Evolutionary conservation across 2,797 vertebrate genomes (phyloP).

Genomic region (Coregonus ussuriensis): DNA sequence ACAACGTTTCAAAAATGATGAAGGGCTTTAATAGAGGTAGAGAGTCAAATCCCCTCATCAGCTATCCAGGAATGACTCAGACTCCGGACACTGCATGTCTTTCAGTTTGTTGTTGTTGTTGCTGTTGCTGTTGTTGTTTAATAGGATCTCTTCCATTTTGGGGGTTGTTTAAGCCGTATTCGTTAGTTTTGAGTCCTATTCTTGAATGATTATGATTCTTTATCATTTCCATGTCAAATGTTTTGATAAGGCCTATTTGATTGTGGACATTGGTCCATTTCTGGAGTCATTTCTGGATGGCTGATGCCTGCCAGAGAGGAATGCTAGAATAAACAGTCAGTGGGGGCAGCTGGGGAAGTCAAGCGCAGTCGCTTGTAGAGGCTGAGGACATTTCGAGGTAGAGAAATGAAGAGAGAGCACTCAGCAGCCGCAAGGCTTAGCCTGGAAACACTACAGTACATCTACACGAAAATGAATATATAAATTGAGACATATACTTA

Average conservation of each 20-base stretch:
- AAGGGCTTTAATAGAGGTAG: slow-evolving; percentile 27
- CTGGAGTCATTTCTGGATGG: slow-evolving; percentile 37
- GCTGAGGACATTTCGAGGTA: slow-evolving; percentile 17
- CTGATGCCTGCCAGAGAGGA: slow-evolving; percentile 37
- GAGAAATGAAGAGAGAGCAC: slow-evolving; percentile 13
- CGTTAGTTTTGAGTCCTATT: neutral
- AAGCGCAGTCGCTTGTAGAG: slow-evolving; percentile 53
- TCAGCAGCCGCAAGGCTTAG: slow-evolving; percentile 30
- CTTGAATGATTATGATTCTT: neutral
- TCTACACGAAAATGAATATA: slow-evolving; percentile 33
- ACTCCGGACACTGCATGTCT: neutral
- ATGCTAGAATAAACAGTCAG: slow-evolving; percentile 27
- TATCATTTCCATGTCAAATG: neutral
- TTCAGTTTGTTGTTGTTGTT: too few relatives aligned
- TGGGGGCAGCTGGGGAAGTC: slow-evolving; percentile 7
- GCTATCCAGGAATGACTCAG: slow-evolving; percentile 33
- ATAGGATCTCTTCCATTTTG: too few relatives aligned
- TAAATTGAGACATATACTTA: slow-evolving; percentile 74
- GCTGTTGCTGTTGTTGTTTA: too few relatives aligned
- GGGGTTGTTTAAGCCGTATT: neutral
- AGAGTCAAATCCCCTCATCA: slow-evolving; percentile 14
- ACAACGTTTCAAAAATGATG: neutral
- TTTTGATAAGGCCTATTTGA: neutral
- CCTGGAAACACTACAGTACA: slow-evolving; percentile 56
- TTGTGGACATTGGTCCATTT: slow-evolving; percentile 8